Evolutionary conservation across 2,888 invertebrate species (phyloP), one percentile per base, ranked within the genome.

Genomic region (Physocephala rufipes): DNA sequence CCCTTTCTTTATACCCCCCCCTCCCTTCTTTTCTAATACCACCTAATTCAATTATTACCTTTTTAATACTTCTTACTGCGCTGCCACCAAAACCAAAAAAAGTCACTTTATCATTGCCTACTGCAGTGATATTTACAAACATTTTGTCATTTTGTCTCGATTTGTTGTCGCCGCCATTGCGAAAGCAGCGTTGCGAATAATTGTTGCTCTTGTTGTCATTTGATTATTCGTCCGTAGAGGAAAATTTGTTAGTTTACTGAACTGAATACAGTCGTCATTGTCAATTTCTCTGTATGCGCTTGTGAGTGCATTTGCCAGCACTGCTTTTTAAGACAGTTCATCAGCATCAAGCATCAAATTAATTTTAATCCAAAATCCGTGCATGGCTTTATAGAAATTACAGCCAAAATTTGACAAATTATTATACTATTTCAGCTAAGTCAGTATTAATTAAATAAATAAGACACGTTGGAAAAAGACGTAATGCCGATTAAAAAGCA

Each of bases 241-340:
- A 58, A 67, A 59, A 67, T 59, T 59, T 67, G 58, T 67, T 47
- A 58, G 36, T 19, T 66, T n/a, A 21, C 55, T 53, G 16, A 43
- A 26, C n/a, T 51, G 28, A n/a, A 49, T 51, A 51, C n/a, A 65
- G 65, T 65, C 51, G 65, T 65, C 19, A 19, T 61, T 30, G 30
- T 30, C 30, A 9, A 4, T 36, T 7, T 36, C 5, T 15, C 12
- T 58, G 24, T 13, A 45, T 59, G 59, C 13, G 26, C 28, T 24
- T 28, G 59, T 59, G 12, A 19, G 16, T 58, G 30, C 19, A 16
- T 21, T 24, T 16, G 49, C 1, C 13, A 24, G 9, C 43, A 55
- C 43, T 58, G 67, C 24, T 55, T 16, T 19, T 43, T 9, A 9
- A 19, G 36, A 9, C 36, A 36, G 62, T 62, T 45, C 9, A 36